Evolutionary conservation across 2,888 invertebrate genomes (phyloP).

Genomic region (Chrysopilus asiliformis): DNA sequence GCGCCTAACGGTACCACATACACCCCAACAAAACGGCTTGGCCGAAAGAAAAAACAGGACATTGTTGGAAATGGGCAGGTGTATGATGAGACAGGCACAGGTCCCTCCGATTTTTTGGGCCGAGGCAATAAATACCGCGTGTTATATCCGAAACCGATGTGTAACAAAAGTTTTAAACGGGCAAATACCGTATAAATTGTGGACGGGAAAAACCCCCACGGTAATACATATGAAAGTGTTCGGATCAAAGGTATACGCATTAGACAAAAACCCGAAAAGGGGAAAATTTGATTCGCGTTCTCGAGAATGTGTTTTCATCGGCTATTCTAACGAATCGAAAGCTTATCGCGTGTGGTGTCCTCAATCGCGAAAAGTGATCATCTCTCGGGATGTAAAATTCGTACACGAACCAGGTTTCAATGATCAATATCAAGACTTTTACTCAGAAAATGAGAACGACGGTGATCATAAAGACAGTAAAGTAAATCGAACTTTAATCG

Average conservation of each 20-base stretch:
- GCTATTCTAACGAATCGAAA: too few relatives aligned
- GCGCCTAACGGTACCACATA: background rate
- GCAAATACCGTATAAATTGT: background rate
- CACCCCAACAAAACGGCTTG: too few relatives aligned
- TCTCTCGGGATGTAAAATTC: conserved; percentile 2
- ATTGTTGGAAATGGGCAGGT: background rate
- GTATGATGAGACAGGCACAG: background rate
- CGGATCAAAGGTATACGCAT: conserved; percentile 9
- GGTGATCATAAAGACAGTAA: too few relatives aligned
- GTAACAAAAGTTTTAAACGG: background rate
- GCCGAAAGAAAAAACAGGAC: conserved; percentile 8
- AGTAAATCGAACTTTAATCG: too few relatives aligned
- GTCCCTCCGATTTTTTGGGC: background rate
- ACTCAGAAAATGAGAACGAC: too few relatives aligned
- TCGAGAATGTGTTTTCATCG: conserved; percentile 19
- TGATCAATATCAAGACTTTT: too few relatives aligned
- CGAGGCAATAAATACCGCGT: too few relatives aligned
- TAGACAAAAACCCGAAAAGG: conserved; percentile 10
- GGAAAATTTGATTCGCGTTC: conserved; percentile 18
- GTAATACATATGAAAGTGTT: conserved; percentile 11
- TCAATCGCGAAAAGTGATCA: background rate
- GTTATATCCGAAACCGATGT: background rate
- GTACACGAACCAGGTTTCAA: too few relatives aligned
- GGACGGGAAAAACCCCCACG: background rate
- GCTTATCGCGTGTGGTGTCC: conserved; percentile 18